Percentiles rank a stretch among this genome's conserved stretches.
These are phyloP conservation scores for Monopis laevigella DNA, from an alignment of 2,888 invertebrate genomes.

Conservation along the genomic window DNA sequence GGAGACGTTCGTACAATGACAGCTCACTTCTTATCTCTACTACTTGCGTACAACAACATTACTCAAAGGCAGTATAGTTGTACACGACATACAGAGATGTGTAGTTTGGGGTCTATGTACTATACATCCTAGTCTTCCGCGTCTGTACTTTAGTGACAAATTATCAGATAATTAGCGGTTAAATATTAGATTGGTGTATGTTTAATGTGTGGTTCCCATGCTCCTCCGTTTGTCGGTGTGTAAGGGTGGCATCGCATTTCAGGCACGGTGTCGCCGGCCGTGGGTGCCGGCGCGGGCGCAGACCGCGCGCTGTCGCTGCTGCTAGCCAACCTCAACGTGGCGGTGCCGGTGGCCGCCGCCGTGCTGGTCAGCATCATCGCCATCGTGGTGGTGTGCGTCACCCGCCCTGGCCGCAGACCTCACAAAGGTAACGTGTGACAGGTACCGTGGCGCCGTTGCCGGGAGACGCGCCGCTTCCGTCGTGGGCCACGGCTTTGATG, in stretches of 20 bases:
- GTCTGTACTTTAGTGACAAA: too few species aligned
- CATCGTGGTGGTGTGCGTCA: slow-evolving; percentile 91
- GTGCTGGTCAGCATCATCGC: slow-evolving; percentile 93
- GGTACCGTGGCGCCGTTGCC: slow-evolving; percentile 82
- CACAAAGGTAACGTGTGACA: slow-evolving; percentile 81
- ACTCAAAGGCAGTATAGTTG: too few species aligned
- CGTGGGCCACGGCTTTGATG: slow-evolving; percentile 88
- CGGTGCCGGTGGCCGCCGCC: slow-evolving; percentile 93
- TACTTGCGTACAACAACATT: too few species aligned
- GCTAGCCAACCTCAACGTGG: slow-evolving; percentile 88
- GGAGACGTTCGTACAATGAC: too few species aligned
- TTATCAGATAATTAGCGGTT: neutral
- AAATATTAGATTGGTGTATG: slow-evolving; percentile 1
- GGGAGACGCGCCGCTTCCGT: slow-evolving; percentile 59
- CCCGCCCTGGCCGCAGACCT: too few species aligned
- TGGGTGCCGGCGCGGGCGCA: slow-evolving; percentile 74
- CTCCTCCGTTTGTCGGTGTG: too few species aligned
- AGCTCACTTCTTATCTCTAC: too few species aligned
- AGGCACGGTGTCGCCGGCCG: slow-evolving; percentile 90
- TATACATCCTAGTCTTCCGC: too few species aligned
- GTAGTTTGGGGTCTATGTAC: too few species aligned
- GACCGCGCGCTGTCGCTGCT: slow-evolving; percentile 74
- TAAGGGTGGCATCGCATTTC: slow-evolving; percentile 70
- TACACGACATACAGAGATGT: too few species aligned
- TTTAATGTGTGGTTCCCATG: slow-evolving; percentile 12